Percentiles rank a stretch among this genome's conserved stretches.
Conservation (phyloP, 2,113 vertebrate genomes). For the Nettapus auritus region DNA sequence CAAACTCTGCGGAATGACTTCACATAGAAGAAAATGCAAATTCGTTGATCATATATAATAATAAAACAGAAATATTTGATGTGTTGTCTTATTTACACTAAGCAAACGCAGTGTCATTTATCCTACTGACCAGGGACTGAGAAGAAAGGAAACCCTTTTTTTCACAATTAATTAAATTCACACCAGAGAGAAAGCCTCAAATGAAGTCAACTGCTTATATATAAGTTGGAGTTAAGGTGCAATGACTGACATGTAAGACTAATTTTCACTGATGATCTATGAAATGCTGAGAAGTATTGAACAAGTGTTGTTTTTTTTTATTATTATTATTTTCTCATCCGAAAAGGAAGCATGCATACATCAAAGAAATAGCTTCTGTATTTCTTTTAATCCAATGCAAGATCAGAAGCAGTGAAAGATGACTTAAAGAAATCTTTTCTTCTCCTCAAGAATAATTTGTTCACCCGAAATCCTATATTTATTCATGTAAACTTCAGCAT, state of each 20-base stretch:
- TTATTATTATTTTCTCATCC: no score
- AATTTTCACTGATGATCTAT: background rate
- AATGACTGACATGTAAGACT: background rate
- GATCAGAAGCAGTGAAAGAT: background rate
- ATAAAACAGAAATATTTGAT: background rate
- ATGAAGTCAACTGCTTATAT: background rate
- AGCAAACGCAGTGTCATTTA: background rate
- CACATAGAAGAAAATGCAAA: background rate
- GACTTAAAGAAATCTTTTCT: background rate
- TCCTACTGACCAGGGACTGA: background rate
- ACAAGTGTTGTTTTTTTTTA: accelerated
- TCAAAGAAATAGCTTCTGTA: background rate
- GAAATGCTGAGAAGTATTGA: background rate
- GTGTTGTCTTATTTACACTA: background rate
- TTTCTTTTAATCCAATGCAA: background rate
- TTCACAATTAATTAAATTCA: background rate
- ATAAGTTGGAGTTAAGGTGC: background rate
- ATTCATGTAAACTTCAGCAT: background rate
- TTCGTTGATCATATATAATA: background rate
- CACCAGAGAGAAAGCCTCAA: background rate
- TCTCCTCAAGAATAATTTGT: background rate
- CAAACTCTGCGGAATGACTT: background rate
- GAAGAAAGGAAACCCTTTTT: background rate
- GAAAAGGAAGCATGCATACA: no score
- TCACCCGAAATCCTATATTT: background rate